A percentile compares a stretch with the other conserved stretches of the same genome.
phyloP scores from a whole-genome alignment of 2,797 vertebrate species.

The Xerus rutilus region DNA sequence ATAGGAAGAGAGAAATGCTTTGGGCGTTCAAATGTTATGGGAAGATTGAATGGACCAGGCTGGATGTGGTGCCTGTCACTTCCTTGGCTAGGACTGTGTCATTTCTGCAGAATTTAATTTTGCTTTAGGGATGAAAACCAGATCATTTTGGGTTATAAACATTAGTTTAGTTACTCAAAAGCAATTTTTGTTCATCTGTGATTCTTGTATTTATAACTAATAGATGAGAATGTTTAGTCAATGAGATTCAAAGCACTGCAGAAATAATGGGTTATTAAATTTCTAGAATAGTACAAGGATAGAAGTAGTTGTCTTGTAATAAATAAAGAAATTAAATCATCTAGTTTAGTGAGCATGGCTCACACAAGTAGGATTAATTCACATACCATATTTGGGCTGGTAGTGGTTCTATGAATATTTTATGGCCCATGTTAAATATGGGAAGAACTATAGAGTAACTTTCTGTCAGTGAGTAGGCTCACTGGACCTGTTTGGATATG shows the following conservation, averaged over 20 bases:
- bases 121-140: not conserved
- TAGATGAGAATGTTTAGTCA: not conserved
- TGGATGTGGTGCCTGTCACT: not conserved
- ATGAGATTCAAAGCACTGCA: not conserved
- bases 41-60: not conserved
- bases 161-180: not conserved
- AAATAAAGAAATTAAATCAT: conserved; percentile 3
- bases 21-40: not conserved
- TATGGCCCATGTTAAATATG: no score
- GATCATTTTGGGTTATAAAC: not conserved
- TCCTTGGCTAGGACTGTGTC: not conserved
- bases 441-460: not conserved
- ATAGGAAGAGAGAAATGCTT: not conserved
- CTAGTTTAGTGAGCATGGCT: not conserved
- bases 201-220: not conserved
- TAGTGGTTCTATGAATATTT: not conserved
- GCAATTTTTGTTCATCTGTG: not conserved
- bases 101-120: not conserved
- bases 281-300: not conserved
- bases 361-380: not conserved
- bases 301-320: not conserved
- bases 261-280: not conserved
- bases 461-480: not conserved
- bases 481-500: not conserved
- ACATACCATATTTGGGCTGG: not conserved